Base-by-base conservation (phyloP, 2,888 invertebrate species). In the Pachycephus smyrnensis region DNA sequence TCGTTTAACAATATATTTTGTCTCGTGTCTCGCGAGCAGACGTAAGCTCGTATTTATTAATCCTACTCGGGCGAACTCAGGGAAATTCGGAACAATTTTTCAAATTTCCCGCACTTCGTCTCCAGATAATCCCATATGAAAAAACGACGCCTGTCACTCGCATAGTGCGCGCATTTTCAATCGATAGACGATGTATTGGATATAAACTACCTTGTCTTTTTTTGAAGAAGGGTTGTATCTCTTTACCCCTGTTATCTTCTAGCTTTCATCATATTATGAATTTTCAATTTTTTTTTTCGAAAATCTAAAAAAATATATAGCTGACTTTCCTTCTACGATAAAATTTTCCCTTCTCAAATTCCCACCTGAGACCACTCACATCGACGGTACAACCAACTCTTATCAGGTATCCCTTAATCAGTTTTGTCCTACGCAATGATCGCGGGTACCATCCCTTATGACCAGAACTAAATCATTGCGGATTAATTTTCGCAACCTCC, bases 101-200 rank as follows among this genome's bases (percentile, higher is more conserved):
- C 83, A 83, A 81, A 77, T 79, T 68, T 76, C 78, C 75, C 79
- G 69, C 75, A 68, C 37, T 68, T 69, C 78, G 75, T 73, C 71
- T 80, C 69, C 69, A 76, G 83, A 81, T 80, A 81, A 83, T 83
- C 83, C 83, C 76, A 68, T 75, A 79, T 81, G 80, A 80, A 77
- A 83, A 83, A 81, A 77, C 76, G 79, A 80, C 71, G 78, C 69
- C 71, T 68, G 33, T 69, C 74, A 37, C 31, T 37, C 76, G 23
- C n/a, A 69, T 4, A 15, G 1, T 15, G 15, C 37, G 12, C 12
- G 15, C 12, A 40, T 15, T 40, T 40, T 40, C 15, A 40, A 40
- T 40, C 37, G 37, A 1, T 40, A 40, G 12, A 40, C 15, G 40
- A 40, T 40, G 15, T 40, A 40, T 15, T 40, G 15, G 40, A 40